Base-by-base conservation (phyloP, 2,797 vertebrate genomes). In the Artibeus jamaicensis region DNA sequence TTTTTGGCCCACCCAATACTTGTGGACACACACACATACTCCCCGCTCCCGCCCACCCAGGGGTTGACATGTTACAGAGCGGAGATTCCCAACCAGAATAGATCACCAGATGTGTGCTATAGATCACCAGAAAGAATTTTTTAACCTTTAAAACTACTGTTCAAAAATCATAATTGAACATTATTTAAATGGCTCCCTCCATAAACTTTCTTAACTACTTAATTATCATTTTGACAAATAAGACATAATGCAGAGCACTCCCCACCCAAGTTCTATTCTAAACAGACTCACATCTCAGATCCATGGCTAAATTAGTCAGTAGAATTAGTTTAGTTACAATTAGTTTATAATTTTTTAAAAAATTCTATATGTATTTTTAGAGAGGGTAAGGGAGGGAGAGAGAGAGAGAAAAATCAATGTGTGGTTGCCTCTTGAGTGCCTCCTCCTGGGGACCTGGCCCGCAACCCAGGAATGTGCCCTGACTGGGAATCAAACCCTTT, bases 101-200 rank as follows among this genome's bases (percentile, higher is more conserved):
- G 18, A 12, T 78, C 29, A 76, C 5, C 32, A 76, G 81, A 71
- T n/a, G 37, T 53, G 16, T 59, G 4, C 32, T 48, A 1, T 10
- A 73, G 18, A 12, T 78, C 29, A 76, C 5, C 32, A 76, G 81
- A 71, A 82, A 29, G 10, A 74, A 15, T n/a, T 89, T 89, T 59
- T 46, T 9, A 26, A 16, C 11, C 16, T 71, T 46, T 62, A 34
- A 82, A 82, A 6, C 62, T 19, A 78, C 12, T 9, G 48, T 55
- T 74, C 12, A 85, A 86, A 84, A 93, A 42, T 89, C n/a, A 29
- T 39, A 71, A 37, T 57, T 93, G n/a, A 92, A 78, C 18, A 50
- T 32, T 67, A 59, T 3, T 53, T 78, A 34, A 67, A 62, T 18
- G 46, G 37, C 44, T 76, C 79, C 77, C 39, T 90, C 34, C 21